Evolutionary conservation across 2,113 vertebrate genomes (phyloP).

Genomic region (Chionodraco myersi): DNA sequence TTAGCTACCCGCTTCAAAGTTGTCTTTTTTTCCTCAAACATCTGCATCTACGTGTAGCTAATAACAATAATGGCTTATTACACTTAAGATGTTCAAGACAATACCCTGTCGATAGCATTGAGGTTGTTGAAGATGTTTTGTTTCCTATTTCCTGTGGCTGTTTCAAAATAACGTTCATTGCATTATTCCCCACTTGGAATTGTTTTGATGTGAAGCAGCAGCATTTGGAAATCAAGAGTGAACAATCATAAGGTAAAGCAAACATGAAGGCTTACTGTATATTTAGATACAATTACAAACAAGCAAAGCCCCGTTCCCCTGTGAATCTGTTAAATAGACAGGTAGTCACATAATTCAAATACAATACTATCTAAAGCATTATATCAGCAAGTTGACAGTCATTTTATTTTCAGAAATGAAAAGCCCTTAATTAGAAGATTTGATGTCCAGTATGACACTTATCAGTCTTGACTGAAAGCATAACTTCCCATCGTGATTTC

Average conservation of each 20-base stretch:
- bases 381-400: neutral
- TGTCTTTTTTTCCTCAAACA: neutral
- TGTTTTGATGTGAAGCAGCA: neutral
- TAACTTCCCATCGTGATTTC: neutral
- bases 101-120: neutral
- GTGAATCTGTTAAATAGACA: neutral
- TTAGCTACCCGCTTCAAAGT: neutral
- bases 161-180: neutral
- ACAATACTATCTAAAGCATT: neutral
- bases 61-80: neutral
- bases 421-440: neutral
- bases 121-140: neutral
- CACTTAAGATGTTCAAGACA: neutral
- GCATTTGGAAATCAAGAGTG: neutral
- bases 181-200: neutral
- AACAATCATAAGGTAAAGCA: too few species aligned
- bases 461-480: neutral
- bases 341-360: neutral
- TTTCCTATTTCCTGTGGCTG: neutral
- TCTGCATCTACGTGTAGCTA: neutral
- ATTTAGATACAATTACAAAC: neutral
- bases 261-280: too few species aligned
- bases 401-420: neutral
- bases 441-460: neutral
- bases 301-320: neutral